Conservation (phyloP, 1,140 invertebrate species). For the Microplitis demolitor region DNA sequence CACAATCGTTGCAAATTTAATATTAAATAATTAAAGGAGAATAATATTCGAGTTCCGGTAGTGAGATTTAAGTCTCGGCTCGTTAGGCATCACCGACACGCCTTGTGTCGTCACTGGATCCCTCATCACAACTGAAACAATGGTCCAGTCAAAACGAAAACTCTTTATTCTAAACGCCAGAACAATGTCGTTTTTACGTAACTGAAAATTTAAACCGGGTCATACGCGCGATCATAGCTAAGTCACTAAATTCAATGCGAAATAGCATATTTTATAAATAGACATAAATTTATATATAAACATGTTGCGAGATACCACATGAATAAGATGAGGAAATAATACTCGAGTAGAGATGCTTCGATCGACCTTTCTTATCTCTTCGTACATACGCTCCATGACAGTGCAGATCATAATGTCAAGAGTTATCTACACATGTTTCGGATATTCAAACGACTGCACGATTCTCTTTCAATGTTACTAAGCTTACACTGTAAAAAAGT, state of each 20-base stretch:
- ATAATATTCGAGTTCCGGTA: constrained; percentile 9
- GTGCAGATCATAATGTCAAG: neutral
- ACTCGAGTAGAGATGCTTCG: neutral
- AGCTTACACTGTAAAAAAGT: too few species aligned
- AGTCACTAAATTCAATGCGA: too few species aligned
- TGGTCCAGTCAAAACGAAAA: neutral
- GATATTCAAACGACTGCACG: neutral
- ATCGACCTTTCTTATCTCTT: constrained; percentile 6
- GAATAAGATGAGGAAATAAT: neutral
- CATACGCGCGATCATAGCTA: neutral
- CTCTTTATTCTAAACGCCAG: neutral
- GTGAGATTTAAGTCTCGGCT: constrained; percentile 2
- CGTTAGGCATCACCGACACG: constrained; percentile 10
- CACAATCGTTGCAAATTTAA: too few species aligned
- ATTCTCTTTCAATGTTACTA: too few species aligned
- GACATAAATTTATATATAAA: neutral
- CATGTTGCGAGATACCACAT: neutral
- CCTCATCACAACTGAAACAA: neutral
- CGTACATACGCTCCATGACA: too few species aligned
- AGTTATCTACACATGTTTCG: neutral
- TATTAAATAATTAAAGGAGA: neutral
- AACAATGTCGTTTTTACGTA: constrained; percentile 10
- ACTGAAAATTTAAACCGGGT: constrained; percentile 11
- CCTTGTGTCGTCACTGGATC: neutral
- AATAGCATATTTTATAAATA: neutral